These are phyloP conservation scores for Aspiorhynchus laticeps DNA, from an alignment of 2,113 vertebrate genomes.

Conservation along the genomic window DNA sequence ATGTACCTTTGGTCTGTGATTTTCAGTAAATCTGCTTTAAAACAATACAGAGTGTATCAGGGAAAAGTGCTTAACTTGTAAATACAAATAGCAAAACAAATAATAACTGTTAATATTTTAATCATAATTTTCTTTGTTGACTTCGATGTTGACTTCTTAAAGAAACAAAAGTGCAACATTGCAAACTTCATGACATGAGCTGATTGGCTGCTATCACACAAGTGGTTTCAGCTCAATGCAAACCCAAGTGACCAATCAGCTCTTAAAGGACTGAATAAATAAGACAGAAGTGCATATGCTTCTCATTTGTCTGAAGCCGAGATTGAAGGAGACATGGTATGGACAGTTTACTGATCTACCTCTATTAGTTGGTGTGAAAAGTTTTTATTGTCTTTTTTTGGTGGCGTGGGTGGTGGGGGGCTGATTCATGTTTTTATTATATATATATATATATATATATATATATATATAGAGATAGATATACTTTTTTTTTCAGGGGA, in stretches of 20 bases:
- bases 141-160: background rate
- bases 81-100: background rate
- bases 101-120: background rate
- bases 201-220: background rate
- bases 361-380: background rate
- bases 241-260: background rate
- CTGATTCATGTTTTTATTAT: background rate
- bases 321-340: background rate
- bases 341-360: background rate
- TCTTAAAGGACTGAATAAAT: background rate
- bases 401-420: too few relatives aligned
- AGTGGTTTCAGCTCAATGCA: background rate
- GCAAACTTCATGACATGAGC: background rate
- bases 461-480: background rate
- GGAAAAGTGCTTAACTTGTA: background rate
- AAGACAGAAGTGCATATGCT: background rate
- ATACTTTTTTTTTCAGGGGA: background rate
- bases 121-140: background rate
- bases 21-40: background rate
- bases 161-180: background rate
- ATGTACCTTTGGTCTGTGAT: background rate
- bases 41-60: background rate
- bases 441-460: background rate
- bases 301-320: background rate
- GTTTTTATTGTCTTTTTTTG: background rate